Conservation (phyloP, 2,113 vertebrate genomes). For the Misgurnus mizolepis region DNA sequence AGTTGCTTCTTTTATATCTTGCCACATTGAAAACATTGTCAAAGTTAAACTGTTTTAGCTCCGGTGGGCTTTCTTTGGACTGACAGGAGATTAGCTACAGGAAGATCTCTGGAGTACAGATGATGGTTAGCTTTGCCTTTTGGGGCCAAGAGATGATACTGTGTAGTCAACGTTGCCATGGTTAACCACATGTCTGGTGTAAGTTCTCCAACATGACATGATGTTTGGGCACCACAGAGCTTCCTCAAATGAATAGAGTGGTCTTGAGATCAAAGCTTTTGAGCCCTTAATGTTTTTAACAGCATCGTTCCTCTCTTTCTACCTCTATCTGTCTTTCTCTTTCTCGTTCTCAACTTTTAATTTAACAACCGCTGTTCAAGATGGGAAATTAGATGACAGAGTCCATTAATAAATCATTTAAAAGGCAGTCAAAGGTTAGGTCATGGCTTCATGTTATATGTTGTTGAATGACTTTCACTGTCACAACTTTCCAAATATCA, state of each 20-base stretch:
- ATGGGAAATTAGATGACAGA: constrained; percentile 54
- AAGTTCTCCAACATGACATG: constrained; percentile 61
- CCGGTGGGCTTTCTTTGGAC: background rate
- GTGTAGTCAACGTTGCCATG: constrained; percentile 52
- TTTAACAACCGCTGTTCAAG: constrained; percentile 63
- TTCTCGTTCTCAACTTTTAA: constrained; percentile 56
- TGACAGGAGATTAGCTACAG: background rate
- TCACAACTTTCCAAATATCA: background rate
- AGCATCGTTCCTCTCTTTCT: constrained; percentile 48
- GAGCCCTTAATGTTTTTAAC: constrained; percentile 64
- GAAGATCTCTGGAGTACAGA: too few species aligned
- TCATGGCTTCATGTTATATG: constrained; percentile 45
- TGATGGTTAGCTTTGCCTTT: background rate
- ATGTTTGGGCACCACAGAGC: constrained; percentile 51
- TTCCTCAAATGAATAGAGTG: constrained; percentile 60
- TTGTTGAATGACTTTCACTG: constrained; percentile 31
- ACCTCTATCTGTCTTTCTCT: constrained; percentile 42
- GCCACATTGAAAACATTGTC: background rate
- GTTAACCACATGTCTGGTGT: constrained; percentile 66
- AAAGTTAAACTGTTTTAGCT: background rate
- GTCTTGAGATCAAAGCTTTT: constrained; percentile 66
- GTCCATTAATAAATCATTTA: constrained; percentile 43
- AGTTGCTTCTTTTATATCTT: background rate
- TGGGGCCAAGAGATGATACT: constrained; percentile 5
- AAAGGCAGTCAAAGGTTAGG: constrained; percentile 54